These are phyloP conservation scores for Apantesis nais DNA, from an alignment of 2,888 invertebrate genomes.

Conservation along the genomic window DNA sequence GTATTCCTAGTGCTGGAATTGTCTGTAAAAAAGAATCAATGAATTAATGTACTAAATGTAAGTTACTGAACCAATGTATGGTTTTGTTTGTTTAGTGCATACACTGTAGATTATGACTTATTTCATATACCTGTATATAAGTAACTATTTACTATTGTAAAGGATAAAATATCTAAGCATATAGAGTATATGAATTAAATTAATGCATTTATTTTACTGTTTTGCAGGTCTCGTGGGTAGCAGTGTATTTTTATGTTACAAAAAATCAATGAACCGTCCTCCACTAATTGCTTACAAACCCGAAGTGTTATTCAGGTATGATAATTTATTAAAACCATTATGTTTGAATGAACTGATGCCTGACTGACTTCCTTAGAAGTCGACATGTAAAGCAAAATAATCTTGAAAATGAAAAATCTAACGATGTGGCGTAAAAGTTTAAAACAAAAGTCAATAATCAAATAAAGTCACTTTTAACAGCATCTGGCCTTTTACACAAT, in stretches of 20 bases:
- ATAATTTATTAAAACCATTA: not conserved
- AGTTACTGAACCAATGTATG: not conserved
- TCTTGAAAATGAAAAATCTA: not conserved
- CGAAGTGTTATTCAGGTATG: slow-evolving; percentile 88
- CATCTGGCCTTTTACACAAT: too few species aligned
- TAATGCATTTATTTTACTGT: slow-evolving; percentile 4
- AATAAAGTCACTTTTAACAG: too few species aligned
- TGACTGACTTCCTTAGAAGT: not conserved
- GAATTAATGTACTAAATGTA: not conserved
- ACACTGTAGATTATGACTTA: too few species aligned
- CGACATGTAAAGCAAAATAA: not conserved
- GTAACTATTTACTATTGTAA: not conserved
- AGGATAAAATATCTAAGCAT: not conserved
- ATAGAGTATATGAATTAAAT: not conserved
- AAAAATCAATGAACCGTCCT: slow-evolving; percentile 99
- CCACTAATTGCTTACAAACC: slow-evolving; percentile 98
- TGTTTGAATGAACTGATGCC: not conserved
- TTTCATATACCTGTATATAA: too few species aligned
- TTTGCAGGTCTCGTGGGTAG: slow-evolving; percentile 92
- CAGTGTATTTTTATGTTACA: slow-evolving; percentile 99
- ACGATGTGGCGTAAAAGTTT: not conserved
- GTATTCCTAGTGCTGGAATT: too few species aligned
- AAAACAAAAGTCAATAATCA: not conserved
- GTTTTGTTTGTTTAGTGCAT: too few species aligned
- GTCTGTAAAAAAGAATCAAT: too few species aligned